These are phyloP conservation scores for Automeris io DNA, from an alignment of 2,888 invertebrate genomes.

Conservation along the genomic window DNA sequence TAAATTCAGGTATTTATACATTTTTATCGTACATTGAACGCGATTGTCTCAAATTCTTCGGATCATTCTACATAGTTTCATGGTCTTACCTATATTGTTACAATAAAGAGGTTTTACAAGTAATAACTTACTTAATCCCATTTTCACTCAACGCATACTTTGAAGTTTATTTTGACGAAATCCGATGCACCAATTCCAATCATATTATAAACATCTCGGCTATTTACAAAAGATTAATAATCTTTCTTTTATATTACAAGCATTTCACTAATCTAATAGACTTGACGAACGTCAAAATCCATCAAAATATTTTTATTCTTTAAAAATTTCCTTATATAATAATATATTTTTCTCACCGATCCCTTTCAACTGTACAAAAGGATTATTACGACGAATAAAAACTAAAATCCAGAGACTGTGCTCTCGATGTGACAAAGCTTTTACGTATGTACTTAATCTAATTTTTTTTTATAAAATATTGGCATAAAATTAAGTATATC, in stretches of 20 bases:
- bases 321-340: background rate
- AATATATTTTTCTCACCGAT: conserved; percentile 1
- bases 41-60: too few relatives aligned
- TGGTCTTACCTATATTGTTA: too few relatives aligned
- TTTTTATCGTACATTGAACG: too few relatives aligned
- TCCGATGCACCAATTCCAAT: too few relatives aligned
- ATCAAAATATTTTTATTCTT: conserved; percentile 18
- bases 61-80: too few relatives aligned
- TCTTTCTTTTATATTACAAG: conserved; percentile 9
- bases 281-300: conserved; percentile 21
- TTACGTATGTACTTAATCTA: conserved; percentile 16
- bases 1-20: too few relatives aligned
- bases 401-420: conserved; percentile 21
- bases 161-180: too few relatives aligned
- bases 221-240: conserved; percentile 25
- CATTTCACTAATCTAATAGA: conserved; percentile 13
- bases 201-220: conserved; percentile 22
- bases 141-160: too few relatives aligned
- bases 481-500: conserved; percentile 44
- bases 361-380: conserved; percentile 29
- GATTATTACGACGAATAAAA: conserved; percentile 27
- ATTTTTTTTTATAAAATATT: conserved; percentile 34
- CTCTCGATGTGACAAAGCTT: conserved; percentile 1
- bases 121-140: too few relatives aligned
- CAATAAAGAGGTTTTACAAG: too few relatives aligned